These are phyloP conservation scores for Gymnobelideus leadbeateri DNA, from an alignment of 2,113 vertebrate genomes.

Conservation along the genomic window DNA sequence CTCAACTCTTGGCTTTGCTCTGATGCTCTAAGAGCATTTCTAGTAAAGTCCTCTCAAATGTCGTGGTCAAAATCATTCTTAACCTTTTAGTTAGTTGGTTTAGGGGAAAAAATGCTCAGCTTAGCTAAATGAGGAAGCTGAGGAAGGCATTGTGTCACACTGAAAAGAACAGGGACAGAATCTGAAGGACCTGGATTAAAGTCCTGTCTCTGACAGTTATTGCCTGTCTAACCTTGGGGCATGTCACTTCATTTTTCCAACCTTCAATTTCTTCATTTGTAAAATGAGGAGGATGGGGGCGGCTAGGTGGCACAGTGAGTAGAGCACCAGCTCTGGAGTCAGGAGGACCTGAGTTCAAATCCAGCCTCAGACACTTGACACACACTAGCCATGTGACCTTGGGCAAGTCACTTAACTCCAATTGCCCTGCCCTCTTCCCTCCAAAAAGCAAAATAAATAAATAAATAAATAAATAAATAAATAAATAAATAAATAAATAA, in stretches of 20 bases:
- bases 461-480: too few relatives aligned
- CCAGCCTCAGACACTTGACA: too few relatives aligned
- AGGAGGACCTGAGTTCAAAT: too few relatives aligned
- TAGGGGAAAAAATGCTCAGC: neutral
- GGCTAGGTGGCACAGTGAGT: too few relatives aligned
- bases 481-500: too few relatives aligned
- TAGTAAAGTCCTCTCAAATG: neutral
- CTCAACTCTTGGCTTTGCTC: neutral
- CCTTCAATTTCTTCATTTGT: neutral
- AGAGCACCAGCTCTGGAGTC: too few relatives aligned
- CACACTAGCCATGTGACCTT: too few relatives aligned
- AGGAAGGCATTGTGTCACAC: neutral
- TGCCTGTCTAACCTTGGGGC: neutral
- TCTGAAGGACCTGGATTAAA: neutral
- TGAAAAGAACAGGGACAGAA: neutral
- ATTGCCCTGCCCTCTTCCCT: too few relatives aligned
- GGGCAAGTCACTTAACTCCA: too few relatives aligned
- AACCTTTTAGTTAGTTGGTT: neutral
- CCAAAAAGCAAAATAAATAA: too few relatives aligned
- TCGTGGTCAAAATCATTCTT: neutral
- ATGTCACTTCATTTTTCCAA: neutral
- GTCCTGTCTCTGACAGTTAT: neutral
- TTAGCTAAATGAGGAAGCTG: neutral
- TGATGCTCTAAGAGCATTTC: neutral
- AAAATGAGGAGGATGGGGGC: neutral